These are phyloP conservation scores for Neotragus moschatus DNA, from an alignment of 2,113 vertebrate species.

Conservation along the genomic window DNA sequence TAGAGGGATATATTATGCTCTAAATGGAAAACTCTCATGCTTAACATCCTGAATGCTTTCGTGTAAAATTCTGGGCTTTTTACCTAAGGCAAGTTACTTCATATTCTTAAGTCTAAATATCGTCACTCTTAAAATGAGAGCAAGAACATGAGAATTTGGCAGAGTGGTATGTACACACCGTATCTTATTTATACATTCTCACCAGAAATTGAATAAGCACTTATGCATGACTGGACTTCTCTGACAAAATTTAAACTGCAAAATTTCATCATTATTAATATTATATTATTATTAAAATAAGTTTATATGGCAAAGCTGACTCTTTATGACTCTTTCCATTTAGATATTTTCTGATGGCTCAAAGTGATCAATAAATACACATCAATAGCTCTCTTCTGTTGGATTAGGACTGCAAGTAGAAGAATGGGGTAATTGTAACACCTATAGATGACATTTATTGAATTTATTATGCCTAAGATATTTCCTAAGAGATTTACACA, in stretches of 20 bases:
- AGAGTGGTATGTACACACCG: not conserved
- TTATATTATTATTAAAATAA: not conserved
- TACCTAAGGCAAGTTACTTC: not conserved
- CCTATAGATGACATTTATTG: not conserved
- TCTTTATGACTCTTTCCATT: not conserved
- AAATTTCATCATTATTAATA: not conserved
- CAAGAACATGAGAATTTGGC: not conserved
- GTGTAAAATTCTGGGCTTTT: not conserved
- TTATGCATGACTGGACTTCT: not conserved
- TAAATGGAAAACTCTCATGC: not conserved
- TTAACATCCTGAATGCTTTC: not conserved
- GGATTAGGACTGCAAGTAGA: not conserved
- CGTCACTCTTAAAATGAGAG: not conserved
- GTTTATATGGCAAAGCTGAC: not conserved
- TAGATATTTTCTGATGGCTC: not conserved
- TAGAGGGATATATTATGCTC: not conserved
- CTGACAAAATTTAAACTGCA: not conserved
- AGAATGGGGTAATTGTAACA: not conserved
- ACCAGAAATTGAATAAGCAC: not conserved
- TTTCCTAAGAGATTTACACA: not conserved
- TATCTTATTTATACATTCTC: not conserved
- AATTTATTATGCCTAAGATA: not conserved
- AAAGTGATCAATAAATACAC: not conserved
- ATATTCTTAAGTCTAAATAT: not conserved
- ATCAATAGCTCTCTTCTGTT: not conserved